phyloP scores from a whole-genome alignment of 2,888 invertebrate species.

The Epistrophe eligans region DNA sequence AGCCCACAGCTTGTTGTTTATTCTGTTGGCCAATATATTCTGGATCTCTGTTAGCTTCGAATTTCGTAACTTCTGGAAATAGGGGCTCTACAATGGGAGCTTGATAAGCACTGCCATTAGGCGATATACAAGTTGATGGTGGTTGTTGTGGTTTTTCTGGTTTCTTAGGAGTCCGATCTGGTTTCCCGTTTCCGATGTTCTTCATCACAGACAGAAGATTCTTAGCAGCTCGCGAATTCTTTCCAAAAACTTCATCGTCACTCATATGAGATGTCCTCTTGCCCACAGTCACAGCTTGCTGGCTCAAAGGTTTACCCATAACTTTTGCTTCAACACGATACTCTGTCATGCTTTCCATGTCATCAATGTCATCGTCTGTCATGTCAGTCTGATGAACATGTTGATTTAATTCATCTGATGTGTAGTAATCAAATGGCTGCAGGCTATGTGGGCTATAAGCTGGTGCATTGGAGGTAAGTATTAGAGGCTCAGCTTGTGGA shows the following conservation, averaged over 20 bases:
- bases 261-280: slow-evolving; percentile 81
- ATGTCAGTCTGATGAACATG: slow-evolving; percentile 77
- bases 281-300: slow-evolving; percentile 87
- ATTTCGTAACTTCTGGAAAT: slow-evolving; percentile 80
- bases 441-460: slow-evolving; percentile 77
- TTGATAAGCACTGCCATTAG: slow-evolving; percentile 82
- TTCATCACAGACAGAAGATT: slow-evolving; percentile 86
- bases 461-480: slow-evolving; percentile 81
- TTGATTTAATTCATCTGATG: slow-evolving; percentile 63
- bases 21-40: slow-evolving; percentile 75
- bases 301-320: slow-evolving; percentile 90
- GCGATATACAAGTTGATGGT: slow-evolving; percentile 78
- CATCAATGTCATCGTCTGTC: slow-evolving; percentile 80
- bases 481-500: slow-evolving; percentile 82
- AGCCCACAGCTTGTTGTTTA: slow-evolving; percentile 42
- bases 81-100: slow-evolving; percentile 82
- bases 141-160: slow-evolving; percentile 58
- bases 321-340: slow-evolving; percentile 89
- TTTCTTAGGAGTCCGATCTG: slow-evolving; percentile 78
- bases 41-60: slow-evolving; percentile 80
- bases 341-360: slow-evolving; percentile 85
- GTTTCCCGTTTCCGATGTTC: slow-evolving; percentile 81
- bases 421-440: slow-evolving; percentile 77
- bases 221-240: slow-evolving; percentile 85
- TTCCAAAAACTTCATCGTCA: slow-evolving; percentile 84